A percentile compares a stretch with the other conserved stretches of the same genome.
phyloP scores from a whole-genome alignment of 2,888 invertebrate genomes.

The Synergus umbraculus region DNA sequence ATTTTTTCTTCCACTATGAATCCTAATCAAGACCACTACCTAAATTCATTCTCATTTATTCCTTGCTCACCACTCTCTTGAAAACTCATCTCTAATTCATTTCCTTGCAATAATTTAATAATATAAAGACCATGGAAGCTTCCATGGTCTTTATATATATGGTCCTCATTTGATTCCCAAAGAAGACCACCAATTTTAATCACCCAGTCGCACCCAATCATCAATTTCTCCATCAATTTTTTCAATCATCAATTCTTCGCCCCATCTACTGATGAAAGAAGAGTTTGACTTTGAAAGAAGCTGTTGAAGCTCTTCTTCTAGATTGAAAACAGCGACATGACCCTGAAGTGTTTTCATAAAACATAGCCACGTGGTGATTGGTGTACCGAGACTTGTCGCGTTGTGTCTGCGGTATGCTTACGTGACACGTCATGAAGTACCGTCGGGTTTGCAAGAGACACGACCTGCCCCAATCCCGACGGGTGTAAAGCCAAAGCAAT shows the following conservation, averaged over 20 bases:
- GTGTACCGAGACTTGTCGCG: slow-evolving; percentile 40
- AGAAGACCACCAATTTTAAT: neutral
- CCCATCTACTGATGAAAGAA: too few relatives aligned
- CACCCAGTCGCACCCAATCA: neutral
- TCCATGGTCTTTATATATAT: too few relatives aligned
- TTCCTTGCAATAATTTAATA: neutral
- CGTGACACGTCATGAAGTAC: slow-evolving; percentile 66
- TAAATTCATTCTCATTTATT: too few relatives aligned
- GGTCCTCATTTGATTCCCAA: neutral
- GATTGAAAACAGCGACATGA: neutral
- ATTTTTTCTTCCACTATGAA: neutral
- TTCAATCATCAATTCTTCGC: neutral
- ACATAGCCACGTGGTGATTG: slow-evolving; percentile 12
- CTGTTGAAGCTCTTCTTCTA: neutral
- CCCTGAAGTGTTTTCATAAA: neutral
- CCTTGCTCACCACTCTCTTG: too few relatives aligned
- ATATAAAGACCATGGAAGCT: too few relatives aligned
- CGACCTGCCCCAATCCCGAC: slow-evolving; percentile 75
- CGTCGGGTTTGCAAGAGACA: slow-evolving; percentile 60
- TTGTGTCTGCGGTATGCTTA: slow-evolving; percentile 47
- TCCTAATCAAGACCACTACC: too few relatives aligned
- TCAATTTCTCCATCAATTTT: neutral
- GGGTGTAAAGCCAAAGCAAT: slow-evolving; percentile 75
- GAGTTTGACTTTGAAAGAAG: neutral
- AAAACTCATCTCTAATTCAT: too few relatives aligned